phyloP scores from a whole-genome alignment of 2,888 invertebrate genomes.

The Carabus problematicus region DNA sequence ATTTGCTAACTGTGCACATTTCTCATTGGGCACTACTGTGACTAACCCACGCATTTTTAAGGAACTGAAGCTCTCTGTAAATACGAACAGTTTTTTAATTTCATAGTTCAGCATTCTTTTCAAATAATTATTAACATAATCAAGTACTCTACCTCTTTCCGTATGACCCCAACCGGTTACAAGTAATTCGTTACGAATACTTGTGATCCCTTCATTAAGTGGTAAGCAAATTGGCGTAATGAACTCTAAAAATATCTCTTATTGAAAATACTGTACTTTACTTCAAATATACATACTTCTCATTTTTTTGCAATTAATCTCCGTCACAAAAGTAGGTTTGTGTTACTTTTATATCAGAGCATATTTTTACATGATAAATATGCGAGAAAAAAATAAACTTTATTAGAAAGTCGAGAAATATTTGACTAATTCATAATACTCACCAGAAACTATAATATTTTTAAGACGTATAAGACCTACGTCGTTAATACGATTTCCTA shows the following conservation, averaged over 20 bases:
- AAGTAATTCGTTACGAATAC: conserved; percentile 47
- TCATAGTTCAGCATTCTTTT: neutral
- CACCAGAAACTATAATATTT: no score
- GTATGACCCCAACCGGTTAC: conserved; percentile 65
- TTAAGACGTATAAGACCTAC: conserved; percentile 49
- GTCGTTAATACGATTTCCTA: conserved; percentile 50
- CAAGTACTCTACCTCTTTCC: conserved; percentile 52
- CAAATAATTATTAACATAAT: neutral
- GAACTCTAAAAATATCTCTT: conserved; percentile 55
- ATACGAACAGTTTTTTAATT: no score
- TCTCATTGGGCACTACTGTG: conserved; percentile 62
- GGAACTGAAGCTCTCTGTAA: conserved; percentile 48
- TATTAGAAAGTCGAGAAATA: no score
- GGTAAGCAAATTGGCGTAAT: conserved; percentile 58
- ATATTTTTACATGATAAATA: no score
- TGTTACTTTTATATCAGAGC: no score
- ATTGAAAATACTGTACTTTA: no score
- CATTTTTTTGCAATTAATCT: no score
- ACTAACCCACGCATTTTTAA: conserved; percentile 69
- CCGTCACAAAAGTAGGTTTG: no score
- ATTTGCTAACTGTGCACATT: conserved; percentile 62
- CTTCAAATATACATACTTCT: no score
- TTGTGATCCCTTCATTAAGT: conserved; percentile 39
- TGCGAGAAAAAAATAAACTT: conserved; percentile 50
- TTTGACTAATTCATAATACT: no score